These are phyloP conservation scores for Eubasilissa splendida DNA, from an alignment of 2,888 invertebrate species.

Conservation along the genomic window DNA sequence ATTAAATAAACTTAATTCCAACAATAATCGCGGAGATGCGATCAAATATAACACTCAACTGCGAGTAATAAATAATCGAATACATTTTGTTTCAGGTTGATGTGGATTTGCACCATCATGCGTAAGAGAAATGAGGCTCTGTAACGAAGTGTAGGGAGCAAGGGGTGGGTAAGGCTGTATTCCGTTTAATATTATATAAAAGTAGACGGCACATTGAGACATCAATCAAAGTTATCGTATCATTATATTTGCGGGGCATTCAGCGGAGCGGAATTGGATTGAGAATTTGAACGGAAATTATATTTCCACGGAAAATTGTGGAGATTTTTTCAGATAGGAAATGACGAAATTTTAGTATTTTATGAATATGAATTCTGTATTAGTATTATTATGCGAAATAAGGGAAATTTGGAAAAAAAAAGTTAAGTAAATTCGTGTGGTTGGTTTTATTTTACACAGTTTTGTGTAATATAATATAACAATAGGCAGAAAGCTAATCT, in stretches of 20 bases:
- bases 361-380: neutral
- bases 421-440: neutral
- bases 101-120: too few relatives aligned
- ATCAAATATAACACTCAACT: too few relatives aligned
- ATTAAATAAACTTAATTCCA: too few relatives aligned
- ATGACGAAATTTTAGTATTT: neutral
- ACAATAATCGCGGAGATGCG: too few relatives aligned
- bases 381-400: neutral
- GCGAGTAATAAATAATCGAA: too few relatives aligned
- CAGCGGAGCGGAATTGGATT: conserved; percentile 20
- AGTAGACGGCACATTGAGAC: conserved; percentile 16
- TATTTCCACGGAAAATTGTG: conserved; percentile 30
- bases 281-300: conserved; percentile 20
- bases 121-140: too few relatives aligned
- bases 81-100: too few relatives aligned
- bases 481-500: too few relatives aligned
- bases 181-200: neutral
- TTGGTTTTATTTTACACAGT: neutral
- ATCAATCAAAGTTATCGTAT: conserved; percentile 33
- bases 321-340: conserved; percentile 16
- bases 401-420: neutral
- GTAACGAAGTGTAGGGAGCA: too few relatives aligned
- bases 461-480: too few relatives aligned
- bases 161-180: conserved; percentile 3
- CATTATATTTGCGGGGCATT: conserved; percentile 8